Conservation (phyloP, 53 echinoderm and acorn worm species). For the Glandiceps talaboti region DNA sequence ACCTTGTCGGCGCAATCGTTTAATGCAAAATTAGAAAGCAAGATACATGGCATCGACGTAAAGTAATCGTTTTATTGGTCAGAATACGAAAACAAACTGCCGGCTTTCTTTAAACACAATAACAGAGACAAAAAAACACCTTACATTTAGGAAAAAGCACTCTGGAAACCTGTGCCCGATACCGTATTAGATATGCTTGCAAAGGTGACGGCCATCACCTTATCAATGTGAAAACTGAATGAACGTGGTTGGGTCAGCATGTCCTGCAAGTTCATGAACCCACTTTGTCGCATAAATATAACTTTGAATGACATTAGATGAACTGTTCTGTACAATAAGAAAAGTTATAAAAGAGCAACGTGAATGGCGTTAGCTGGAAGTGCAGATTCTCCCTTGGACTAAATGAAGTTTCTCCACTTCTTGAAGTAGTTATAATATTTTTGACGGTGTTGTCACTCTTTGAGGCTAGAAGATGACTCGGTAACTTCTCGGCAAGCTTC, state of each 20-base stretch:
- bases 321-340: constrained; percentile 15
- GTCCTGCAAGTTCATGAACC: constrained; percentile 14
- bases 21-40: too few species aligned
- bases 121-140: too few species aligned
- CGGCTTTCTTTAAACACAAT: too few species aligned
- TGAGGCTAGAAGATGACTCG: neutral
- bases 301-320: constrained; percentile 11
- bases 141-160: too few species aligned
- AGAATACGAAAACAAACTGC: too few species aligned
- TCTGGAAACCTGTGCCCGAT: too few species aligned
- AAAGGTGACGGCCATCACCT: too few species aligned
- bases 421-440: constrained; percentile 2
- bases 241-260: constrained; percentile 6
- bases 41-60: too few species aligned
- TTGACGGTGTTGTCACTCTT: constrained; percentile 12
- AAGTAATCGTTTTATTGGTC: too few species aligned
- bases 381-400: constrained; percentile 11
- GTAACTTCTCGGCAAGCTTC: constrained; percentile 7
- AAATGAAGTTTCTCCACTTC: constrained; percentile 14
- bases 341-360: constrained; percentile 8
- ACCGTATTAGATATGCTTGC: too few species aligned
- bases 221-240: too few species aligned
- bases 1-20: too few species aligned
- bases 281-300: constrained; percentile 28
- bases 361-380: constrained; percentile 17